These are phyloP conservation scores for Aphaenogaster floridana DNA, from an alignment of 1,140 invertebrate genomes.

Conservation along the genomic window DNA sequence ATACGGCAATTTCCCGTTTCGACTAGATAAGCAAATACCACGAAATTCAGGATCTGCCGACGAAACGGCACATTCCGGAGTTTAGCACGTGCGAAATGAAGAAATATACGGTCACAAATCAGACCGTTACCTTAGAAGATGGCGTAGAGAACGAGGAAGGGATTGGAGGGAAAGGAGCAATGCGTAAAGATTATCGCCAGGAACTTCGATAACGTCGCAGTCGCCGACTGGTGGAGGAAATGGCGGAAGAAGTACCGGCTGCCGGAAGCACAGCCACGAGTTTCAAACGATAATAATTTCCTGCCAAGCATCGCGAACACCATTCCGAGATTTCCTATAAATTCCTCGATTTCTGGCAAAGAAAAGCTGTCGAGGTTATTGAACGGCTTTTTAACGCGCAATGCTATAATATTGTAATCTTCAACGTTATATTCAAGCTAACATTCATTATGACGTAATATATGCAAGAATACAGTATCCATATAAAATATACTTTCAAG, in stretches of 20 bases:
- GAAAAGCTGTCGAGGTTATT: conserved; percentile 31
- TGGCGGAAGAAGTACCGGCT: conserved; percentile 68
- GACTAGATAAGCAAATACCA: conserved; percentile 56
- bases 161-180: conserved; percentile 24
- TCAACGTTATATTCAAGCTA: conserved; percentile 7
- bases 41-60: conserved; percentile 20
- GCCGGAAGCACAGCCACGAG: conserved; percentile 71
- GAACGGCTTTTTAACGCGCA: conserved; percentile 35
- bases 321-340: conserved; percentile 66
- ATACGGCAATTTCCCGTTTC: conserved; percentile 55
- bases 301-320: conserved; percentile 62
- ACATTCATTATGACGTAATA: not conserved
- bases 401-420: conserved; percentile 18
- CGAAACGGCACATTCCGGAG: conserved; percentile 34
- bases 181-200: conserved; percentile 70
- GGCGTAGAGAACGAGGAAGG: conserved; percentile 62
- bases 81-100: conserved; percentile 72
- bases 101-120: conserved; percentile 81
- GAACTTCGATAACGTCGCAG: conserved; percentile 67
- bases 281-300: conserved; percentile 74
- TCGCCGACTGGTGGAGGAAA: conserved; percentile 57
- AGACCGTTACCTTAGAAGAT: conserved; percentile 68
- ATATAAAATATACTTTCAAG: not conserved
- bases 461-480: not conserved
- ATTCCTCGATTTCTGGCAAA: conserved; percentile 65